Conservation (phyloP, 2,113 vertebrate genomes). For the Thunnus thynnus region DNA sequence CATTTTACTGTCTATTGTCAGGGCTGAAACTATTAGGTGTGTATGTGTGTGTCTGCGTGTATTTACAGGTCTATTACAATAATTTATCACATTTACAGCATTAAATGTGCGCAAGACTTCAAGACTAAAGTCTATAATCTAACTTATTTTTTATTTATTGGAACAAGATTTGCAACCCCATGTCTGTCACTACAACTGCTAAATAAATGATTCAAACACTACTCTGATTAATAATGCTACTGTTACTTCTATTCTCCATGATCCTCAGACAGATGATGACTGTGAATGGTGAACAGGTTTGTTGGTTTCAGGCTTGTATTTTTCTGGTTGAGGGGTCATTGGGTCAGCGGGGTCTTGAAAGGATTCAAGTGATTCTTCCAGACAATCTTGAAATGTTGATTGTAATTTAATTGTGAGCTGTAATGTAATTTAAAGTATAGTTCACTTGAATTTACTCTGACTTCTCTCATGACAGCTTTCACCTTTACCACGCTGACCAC, state of each 20-base stretch:
- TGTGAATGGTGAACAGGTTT: too few relatives aligned
- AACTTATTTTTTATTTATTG: slow-evolving; percentile 19
- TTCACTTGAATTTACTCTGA: not conserved
- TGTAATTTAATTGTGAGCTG: too few relatives aligned
- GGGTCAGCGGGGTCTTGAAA: too few relatives aligned
- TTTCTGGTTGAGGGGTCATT: too few relatives aligned
- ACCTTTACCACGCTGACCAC: not conserved
- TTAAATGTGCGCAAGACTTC: not conserved
- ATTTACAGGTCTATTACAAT: slow-evolving; percentile 24
- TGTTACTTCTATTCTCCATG: too few relatives aligned
- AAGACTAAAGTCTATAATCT: slow-evolving; percentile 1
- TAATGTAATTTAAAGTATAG: too few relatives aligned
- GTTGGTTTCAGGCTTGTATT: too few relatives aligned
- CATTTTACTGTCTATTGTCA: not conserved
- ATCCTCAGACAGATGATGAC: too few relatives aligned
- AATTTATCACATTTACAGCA: slow-evolving; percentile 10
- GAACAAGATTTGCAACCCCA: slow-evolving; percentile 8
- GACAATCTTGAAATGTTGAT: too few relatives aligned
- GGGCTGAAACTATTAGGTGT: slow-evolving; percentile 17
- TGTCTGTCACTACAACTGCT: slow-evolving; percentile 44
- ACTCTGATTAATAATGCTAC: not conserved
- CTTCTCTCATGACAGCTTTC: too few relatives aligned
- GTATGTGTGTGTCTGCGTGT: slow-evolving; percentile 13
- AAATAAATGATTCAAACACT: slow-evolving; percentile 56
- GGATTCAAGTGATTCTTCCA: too few relatives aligned